Percentiles rank a stretch among this genome's conserved stretches.
phyloP scores from a whole-genome alignment of 2,113 vertebrate genomes.

The Climacteris rufus region DNA sequence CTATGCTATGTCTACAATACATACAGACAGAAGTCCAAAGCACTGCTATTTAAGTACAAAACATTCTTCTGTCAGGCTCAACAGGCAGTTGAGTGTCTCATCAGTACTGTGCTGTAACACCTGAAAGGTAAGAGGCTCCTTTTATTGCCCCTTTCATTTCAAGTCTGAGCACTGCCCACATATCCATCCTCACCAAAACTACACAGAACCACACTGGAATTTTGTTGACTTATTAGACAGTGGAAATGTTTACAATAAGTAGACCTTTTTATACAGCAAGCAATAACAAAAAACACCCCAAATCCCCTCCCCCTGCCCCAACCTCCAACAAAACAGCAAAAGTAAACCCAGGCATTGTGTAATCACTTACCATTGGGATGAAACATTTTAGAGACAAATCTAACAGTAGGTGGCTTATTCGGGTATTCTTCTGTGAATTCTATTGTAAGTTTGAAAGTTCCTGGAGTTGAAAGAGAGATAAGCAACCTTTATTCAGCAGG shows the following conservation, averaged over 20 bases:
- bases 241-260: neutral
- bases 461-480: slow-evolving; percentile 68
- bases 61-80: neutral
- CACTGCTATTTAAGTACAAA: neutral
- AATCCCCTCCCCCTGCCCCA: neutral
- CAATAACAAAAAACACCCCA: neutral
- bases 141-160: neutral
- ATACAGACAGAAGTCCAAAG: neutral
- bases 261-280: neutral
- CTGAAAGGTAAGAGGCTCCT: neutral
- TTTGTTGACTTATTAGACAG: neutral
- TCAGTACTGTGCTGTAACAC: neutral
- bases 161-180: neutral
- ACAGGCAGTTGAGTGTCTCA: neutral
- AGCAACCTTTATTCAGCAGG: neutral
- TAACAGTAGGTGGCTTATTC: slow-evolving; percentile 97
- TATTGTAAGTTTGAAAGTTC: slow-evolving; percentile 99
- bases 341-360: neutral
- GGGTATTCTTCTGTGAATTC: slow-evolving; percentile 99
- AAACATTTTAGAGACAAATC: slow-evolving; percentile 99
- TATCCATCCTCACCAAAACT: neutral
- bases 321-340: neutral
- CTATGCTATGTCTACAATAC: neutral
- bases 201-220: neutral
- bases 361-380: slow-evolving; percentile 92